A percentile compares a stretch with the other conserved stretches of the same genome.
Conservation (phyloP, 1,140 invertebrate genomes). For the Amphibalanus amphitrite region DNA sequence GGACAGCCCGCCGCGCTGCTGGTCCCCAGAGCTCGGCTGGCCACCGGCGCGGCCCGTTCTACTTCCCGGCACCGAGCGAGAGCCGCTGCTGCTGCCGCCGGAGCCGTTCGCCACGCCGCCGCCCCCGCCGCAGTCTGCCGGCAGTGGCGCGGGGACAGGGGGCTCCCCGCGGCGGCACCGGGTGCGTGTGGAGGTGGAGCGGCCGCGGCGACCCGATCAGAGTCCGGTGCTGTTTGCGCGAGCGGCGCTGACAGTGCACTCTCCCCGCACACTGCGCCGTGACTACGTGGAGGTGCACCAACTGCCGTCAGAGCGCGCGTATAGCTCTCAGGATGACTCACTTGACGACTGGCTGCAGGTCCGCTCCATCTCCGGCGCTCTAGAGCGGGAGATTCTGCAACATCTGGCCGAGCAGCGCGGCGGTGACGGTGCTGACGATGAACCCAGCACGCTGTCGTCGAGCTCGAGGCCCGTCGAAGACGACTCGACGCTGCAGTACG, state of each 20-base stretch:
- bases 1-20: constrained; percentile 19
- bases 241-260: neutral
- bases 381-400: constrained; percentile 14
- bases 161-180: neutral
- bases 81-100: neutral
- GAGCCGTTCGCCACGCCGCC: constrained; percentile 3
- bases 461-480: constrained; percentile 13
- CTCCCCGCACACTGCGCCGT: neutral
- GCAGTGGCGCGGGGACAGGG: neutral
- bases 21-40: neutral
- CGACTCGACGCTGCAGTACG: neutral
- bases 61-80: neutral
- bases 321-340: neutral
- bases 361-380: neutral
- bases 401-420: constrained; percentile 11
- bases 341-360: neutral
- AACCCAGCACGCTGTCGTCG: constrained; percentile 10
- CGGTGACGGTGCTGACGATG: neutral
- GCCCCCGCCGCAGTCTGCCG: neutral
- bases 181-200: neutral
- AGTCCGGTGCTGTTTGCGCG: neutral
- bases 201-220: neutral
- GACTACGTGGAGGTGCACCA: constrained; percentile 2
- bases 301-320: neutral
- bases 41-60: neutral